Conservation (phyloP, 2,113 vertebrate species). For the Megaptera novaeangliae region DNA sequence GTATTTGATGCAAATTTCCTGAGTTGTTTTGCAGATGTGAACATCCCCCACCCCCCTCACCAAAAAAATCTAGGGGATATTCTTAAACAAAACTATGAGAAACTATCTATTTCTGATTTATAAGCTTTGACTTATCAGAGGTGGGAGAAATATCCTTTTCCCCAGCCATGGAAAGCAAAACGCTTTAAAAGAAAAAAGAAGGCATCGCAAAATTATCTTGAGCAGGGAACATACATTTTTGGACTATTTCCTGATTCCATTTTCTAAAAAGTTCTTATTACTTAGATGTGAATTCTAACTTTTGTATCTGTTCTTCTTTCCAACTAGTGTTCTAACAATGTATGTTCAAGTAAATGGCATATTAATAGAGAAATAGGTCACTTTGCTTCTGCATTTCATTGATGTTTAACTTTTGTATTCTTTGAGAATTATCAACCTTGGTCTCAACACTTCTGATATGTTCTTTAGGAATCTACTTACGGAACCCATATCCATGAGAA, state of each 20-base stretch:
- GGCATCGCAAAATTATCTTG: neutral
- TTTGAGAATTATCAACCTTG: neutral
- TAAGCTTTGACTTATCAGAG: neutral
- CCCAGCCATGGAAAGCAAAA: neutral
- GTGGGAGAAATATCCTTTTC: neutral
- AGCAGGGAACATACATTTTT: neutral
- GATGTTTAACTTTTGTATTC: neutral
- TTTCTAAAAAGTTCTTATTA: neutral
- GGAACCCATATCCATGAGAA: conserved; percentile 98
- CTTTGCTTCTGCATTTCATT: neutral
- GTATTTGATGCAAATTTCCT: no score
- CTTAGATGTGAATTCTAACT: neutral
- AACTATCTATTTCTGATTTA: neutral
- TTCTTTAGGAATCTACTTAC: conserved; percentile 91
- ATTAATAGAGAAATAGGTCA: neutral
- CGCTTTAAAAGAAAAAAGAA: neutral
- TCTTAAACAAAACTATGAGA: neutral
- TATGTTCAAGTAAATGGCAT: neutral
- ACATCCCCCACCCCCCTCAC: no score
- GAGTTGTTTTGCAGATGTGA: no score
- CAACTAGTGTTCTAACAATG: no score
- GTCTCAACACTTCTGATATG: neutral
- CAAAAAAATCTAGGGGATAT: neutral
- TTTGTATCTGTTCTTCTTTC: neutral
- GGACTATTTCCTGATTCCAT: neutral